These are phyloP conservation scores for Brachyptera putata DNA, from an alignment of 2,888 invertebrate genomes.

Conservation along the genomic window DNA sequence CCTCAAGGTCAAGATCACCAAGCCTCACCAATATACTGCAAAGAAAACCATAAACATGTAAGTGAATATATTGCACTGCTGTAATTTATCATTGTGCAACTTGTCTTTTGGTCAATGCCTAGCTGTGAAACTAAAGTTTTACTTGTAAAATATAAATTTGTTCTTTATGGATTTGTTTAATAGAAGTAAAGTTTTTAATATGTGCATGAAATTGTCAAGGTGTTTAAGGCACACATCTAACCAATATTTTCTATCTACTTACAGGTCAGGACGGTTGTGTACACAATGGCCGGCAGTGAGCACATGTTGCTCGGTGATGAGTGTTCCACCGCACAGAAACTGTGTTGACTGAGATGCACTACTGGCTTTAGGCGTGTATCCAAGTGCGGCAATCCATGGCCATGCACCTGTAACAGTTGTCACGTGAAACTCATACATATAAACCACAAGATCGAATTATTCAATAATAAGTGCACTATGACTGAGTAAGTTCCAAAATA, in stretches of 20 bases:
- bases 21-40: constrained; percentile 54
- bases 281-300: constrained; percentile 59
- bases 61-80: too few species aligned
- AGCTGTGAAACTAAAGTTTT: too few species aligned
- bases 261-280: constrained; percentile 55
- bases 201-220: too few species aligned
- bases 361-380: constrained; percentile 52
- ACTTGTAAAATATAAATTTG: too few species aligned
- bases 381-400: constrained; percentile 76
- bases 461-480: not conserved
- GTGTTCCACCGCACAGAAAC: constrained; percentile 47
- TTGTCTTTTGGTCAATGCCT: too few species aligned
- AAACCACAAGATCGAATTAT: not conserved
- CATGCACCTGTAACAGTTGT: constrained; percentile 60
- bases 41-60: too few species aligned
- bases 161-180: too few species aligned
- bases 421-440: not conserved
- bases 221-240: too few species aligned
- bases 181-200: too few species aligned
- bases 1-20: constrained; percentile 70
- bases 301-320: constrained; percentile 45
- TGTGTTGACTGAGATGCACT: constrained; percentile 34
- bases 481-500: not conserved
- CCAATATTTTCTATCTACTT: too few species aligned
- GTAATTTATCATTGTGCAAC: too few species aligned